Base-by-base conservation (phyloP, 2,113 vertebrate genomes). In the Anarrhichthys ocellatus region DNA sequence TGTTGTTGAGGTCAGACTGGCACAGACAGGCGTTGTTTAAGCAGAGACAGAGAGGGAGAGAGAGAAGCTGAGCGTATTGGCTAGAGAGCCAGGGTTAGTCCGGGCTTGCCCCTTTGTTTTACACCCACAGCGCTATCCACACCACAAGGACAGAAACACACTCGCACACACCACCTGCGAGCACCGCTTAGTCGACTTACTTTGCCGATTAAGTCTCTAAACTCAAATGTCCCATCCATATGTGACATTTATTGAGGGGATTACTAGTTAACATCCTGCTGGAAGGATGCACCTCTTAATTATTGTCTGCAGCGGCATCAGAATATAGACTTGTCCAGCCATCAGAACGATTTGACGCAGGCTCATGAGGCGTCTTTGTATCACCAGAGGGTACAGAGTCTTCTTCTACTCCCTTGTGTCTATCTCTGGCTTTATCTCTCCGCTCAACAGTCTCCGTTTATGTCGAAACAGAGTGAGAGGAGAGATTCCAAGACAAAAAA, bases 1-100 rank as follows among this genome's bases (percentile, higher is more conserved):
- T 38, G 59, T 40, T n/a, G 83, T 70, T 88, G 91, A 89, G 81
- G 87, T 85, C 83, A 93, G 65, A 72, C 81, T 85, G 86, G 85
- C 81, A 87, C 81, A 83, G 86, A 50, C 84, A 80, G 78, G 77
- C 78, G 10, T 83, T 61, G 74, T 56, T 73, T 66, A 27, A 83
- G 77, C 59, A 17, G 61, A 54, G 40, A 24, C 46, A 27, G 40
- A 62, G 84, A 42, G 74, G 9, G 40, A n/a, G 68, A 46, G n/a
- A 38, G 71, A 32, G 38, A 74, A 73, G 50, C 42, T 72, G 73
- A 82, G 82, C 29, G n/a, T 82, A 73, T 87, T 85, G 67, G 71
- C 58, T 66, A 1, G 50, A 74, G 66, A 62, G 42, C 63, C 73
- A 54, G 82, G 34, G 81, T 86, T 76, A 84, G 78, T 81, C 65